A percentile compares a stretch with the other conserved stretches of the same genome.
Conservation (phyloP, 2,113 vertebrate species). For the Datnioides undecimradiatus region DNA sequence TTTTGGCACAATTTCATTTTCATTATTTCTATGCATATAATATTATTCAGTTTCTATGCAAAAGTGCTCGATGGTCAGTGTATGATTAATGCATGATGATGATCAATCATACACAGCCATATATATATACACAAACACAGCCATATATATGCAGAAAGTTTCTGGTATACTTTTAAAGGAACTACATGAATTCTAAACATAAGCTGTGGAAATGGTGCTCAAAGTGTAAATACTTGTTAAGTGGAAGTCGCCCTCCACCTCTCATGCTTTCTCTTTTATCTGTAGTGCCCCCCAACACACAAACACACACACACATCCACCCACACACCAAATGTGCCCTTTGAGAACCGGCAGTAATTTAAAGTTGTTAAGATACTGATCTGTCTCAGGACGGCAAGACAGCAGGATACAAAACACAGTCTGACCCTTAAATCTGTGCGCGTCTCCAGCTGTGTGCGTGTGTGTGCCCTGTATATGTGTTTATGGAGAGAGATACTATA, state of each 20-base stretch:
- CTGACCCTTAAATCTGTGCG: constrained; percentile 34
- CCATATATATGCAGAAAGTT: background rate
- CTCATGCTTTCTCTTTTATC: constrained; percentile 21
- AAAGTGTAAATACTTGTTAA: background rate
- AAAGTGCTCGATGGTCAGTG: too few relatives aligned
- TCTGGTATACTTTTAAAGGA: background rate
- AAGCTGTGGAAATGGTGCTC: background rate
- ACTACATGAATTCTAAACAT: background rate
- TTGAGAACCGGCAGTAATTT: constrained; percentile 54
- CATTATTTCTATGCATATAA: background rate
- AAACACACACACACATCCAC: constrained; percentile 4
- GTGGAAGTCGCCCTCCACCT: background rate
- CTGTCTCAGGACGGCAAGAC: constrained; percentile 60
- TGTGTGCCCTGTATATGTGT: background rate
- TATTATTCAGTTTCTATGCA: background rate
- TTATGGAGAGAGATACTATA: background rate
- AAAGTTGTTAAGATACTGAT: constrained; percentile 71
- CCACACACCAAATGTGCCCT: constrained; percentile 21
- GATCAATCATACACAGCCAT: background rate
- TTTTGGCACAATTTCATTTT: background rate
- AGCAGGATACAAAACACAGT: constrained; percentile 29
- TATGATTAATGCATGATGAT: too few relatives aligned
- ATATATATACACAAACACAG: background rate
- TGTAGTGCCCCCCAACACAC: background rate
- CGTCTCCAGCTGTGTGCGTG: background rate